Conservation (phyloP, 1,140 invertebrate species). For the Littorina saxatilis region DNA sequence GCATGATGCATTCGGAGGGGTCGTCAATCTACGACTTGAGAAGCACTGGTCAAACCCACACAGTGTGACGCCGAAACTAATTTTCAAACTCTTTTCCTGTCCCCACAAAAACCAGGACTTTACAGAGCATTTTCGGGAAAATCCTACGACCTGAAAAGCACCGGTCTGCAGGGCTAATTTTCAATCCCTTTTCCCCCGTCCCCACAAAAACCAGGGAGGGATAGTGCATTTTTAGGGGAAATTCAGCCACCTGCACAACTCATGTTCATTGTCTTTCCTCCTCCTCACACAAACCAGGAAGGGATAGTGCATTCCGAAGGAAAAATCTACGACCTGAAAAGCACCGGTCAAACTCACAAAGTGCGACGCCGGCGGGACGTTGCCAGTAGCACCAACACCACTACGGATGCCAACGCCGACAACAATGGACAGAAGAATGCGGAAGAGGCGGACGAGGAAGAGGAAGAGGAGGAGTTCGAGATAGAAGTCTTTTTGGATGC, state of each 20-base stretch:
- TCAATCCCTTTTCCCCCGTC: too few relatives aligned
- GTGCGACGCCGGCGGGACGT: neutral
- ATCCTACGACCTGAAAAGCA: neutral
- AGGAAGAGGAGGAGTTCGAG: constrained; percentile 13
- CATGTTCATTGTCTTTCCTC: too few relatives aligned
- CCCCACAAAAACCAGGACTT: too few relatives aligned
- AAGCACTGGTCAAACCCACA: too few relatives aligned
- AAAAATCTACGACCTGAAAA: constrained; percentile 11
- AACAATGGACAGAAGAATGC: neutral
- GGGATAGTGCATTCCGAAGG: neutral
- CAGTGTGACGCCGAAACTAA: too few relatives aligned
- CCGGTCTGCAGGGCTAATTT: too few relatives aligned
- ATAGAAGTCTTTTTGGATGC: neutral
- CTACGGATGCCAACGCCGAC: neutral
- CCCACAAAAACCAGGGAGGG: too few relatives aligned
- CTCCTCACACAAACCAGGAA: neutral
- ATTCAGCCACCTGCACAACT: neutral
- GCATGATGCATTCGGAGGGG: too few relatives aligned
- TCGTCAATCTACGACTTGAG: too few relatives aligned
- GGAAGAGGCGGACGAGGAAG: neutral
- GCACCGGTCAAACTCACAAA: neutral
- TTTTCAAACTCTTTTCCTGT: too few relatives aligned
- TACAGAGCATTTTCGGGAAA: too few relatives aligned
- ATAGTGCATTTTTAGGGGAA: too few relatives aligned
- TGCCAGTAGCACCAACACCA: neutral